phyloP scores from a whole-genome alignment of 2,888 invertebrate species.

The Chymomyza fuscimana region DNA sequence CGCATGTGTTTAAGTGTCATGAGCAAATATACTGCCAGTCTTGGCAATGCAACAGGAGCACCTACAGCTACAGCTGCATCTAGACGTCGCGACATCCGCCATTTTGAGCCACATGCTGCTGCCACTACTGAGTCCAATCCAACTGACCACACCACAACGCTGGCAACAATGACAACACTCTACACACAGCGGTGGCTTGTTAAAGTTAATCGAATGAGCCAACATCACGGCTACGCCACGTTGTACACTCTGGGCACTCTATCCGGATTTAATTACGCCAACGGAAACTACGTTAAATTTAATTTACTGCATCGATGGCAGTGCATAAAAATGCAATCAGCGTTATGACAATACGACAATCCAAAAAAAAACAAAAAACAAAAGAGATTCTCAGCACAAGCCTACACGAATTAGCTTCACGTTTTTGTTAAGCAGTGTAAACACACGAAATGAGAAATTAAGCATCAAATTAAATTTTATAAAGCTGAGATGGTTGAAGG shows the following conservation, averaged over 20 bases:
- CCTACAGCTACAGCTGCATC: background rate
- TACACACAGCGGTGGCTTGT: constrained; percentile 29
- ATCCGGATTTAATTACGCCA: constrained; percentile 58
- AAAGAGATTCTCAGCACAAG: background rate
- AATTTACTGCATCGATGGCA: constrained; percentile 53
- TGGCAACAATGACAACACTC: background rate
- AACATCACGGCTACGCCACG: constrained; percentile 25
- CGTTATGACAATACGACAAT: constrained; percentile 32
- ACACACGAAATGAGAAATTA: too few species aligned
- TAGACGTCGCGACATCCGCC: constrained; percentile 5
- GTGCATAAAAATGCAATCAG: constrained; percentile 48
- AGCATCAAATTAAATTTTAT: too few species aligned
- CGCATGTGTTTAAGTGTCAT: constrained; percentile 74
- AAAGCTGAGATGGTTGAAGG: too few species aligned
- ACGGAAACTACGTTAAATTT: constrained; percentile 48
- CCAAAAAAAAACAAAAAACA: constrained; percentile 2
- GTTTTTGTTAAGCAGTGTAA: too few species aligned
- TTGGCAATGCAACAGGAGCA: background rate
- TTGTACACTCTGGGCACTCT: constrained; percentile 2
- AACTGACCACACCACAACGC: background rate
- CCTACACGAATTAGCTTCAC: background rate
- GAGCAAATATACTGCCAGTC: constrained; percentile 51
- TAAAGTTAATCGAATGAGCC: constrained; percentile 61
- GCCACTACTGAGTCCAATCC: background rate
- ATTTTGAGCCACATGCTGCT: constrained; percentile 9